phyloP scores from a whole-genome alignment of 2,797 vertebrate genomes.

The Acanthurus leucopareius region DNA sequence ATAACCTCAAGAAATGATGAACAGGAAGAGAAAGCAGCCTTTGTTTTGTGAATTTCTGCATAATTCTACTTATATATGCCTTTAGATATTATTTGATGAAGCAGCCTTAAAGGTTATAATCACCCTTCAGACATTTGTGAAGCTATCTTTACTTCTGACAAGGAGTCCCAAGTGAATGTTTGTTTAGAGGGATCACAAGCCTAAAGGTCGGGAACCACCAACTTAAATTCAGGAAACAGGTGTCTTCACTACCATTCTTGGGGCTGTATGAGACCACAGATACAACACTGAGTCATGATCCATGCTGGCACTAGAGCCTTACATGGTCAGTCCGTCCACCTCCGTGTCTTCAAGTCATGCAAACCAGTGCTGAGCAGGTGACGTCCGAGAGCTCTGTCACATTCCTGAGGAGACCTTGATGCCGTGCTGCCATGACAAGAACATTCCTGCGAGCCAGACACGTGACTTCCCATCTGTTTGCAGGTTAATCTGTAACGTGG shows the following conservation, averaged over 20 bases:
- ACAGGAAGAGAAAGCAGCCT: too few species aligned
- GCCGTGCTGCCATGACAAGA: conserved; percentile 39
- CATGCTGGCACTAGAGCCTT: conserved; percentile 50
- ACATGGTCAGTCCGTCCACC: conserved; percentile 47
- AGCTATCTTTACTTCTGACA: neutral
- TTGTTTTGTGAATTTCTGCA: neutral
- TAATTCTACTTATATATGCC: neutral
- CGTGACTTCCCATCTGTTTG: conserved; percentile 62
- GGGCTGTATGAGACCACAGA: conserved; percentile 33
- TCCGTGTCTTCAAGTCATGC: conserved; percentile 29
- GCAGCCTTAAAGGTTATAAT: neutral
- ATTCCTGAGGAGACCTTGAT: conserved; percentile 69
- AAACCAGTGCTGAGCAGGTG: conserved; percentile 59
- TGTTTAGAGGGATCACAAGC: neutral
- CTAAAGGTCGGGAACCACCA: neutral
- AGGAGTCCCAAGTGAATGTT: neutral
- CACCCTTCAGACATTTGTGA: neutral
- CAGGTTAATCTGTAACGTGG: conserved; percentile 44
- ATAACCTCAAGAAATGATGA: neutral
- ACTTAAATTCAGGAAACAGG: conserved; percentile 27
- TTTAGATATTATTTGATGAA: neutral
- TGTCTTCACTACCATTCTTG: conserved; percentile 28
- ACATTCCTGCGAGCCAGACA: conserved; percentile 45
- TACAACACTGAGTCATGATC: conserved; percentile 67
- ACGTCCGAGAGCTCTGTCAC: conserved; percentile 35